Conservation (phyloP, 2,888 invertebrate species). For the Pandemis corylana region DNA sequence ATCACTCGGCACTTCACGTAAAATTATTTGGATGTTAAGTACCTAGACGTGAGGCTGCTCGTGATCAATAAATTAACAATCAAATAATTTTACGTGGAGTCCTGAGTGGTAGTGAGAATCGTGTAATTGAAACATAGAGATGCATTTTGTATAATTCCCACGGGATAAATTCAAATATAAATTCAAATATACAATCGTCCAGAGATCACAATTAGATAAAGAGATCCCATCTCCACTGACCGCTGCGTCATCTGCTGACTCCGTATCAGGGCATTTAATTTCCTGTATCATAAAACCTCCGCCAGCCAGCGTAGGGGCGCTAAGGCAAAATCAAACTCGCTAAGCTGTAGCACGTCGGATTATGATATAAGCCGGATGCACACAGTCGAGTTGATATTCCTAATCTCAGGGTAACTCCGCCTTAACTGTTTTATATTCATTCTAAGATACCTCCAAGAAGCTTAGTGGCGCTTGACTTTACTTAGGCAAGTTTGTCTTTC, state of each 20-base stretch:
- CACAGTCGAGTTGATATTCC: conserved; percentile 40
- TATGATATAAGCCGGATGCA: conserved; percentile 35
- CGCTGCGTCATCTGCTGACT: neutral
- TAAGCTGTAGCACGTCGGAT: conserved; percentile 25
- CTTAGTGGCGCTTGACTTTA: conserved; percentile 47
- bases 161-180: no score
- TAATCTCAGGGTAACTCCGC: conserved; percentile 47
- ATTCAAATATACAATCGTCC: neutral
- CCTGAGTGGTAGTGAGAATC: no score
- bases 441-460: conserved; percentile 52
- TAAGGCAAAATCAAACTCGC: conserved; percentile 32
- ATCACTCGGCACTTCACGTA: no score
- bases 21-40: no score
- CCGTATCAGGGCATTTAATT: conserved; percentile 17
- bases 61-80: no score
- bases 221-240: neutral
- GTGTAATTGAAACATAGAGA: no score
- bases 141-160: no score
- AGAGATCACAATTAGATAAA: neutral
- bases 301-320: conserved; percentile 2
- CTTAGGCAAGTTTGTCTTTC: conserved; percentile 52
- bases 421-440: conserved; percentile 53
- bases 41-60: no score
- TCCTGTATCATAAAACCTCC: conserved; percentile 26
- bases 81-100: no score